phyloP scores from a whole-genome alignment of 2,113 vertebrate genomes.

The Fukomys damarensis region DNA sequence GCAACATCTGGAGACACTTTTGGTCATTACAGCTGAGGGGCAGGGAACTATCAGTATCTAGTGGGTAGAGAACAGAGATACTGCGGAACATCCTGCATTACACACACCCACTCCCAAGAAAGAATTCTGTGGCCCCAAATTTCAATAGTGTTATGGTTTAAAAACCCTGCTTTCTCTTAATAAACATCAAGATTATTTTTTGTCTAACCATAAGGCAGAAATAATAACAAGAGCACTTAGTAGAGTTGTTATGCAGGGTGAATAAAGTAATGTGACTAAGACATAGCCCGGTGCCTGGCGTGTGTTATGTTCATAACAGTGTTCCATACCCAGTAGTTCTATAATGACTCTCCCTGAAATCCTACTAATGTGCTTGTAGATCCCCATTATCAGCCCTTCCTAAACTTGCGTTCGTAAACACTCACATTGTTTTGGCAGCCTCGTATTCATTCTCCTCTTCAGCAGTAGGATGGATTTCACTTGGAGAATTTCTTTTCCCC shows the following conservation, averaged over 20 bases:
- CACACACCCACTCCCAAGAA: not conserved
- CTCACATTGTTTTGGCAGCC: not conserved
- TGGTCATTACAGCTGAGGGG: not conserved
- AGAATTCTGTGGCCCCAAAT: not conserved
- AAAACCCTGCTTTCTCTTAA: not conserved
- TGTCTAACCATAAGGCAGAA: conserved; percentile 26
- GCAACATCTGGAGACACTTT: not conserved
- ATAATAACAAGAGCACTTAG: not conserved
- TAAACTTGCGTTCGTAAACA: not conserved
- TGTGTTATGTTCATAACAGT: not conserved
- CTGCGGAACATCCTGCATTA: not conserved
- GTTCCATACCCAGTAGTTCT: not conserved
- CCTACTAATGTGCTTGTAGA: not conserved
- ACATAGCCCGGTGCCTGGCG: not conserved
- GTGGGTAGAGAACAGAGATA: not conserved
- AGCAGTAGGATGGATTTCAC: not conserved
- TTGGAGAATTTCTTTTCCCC: not conserved
- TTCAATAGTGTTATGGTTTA: not conserved
- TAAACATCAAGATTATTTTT: not conserved
- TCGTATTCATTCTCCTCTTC: not conserved
- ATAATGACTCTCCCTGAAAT: not conserved
- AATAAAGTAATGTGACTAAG: not conserved
- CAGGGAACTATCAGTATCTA: not conserved
- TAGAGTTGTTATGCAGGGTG: not conserved
- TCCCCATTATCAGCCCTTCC: not conserved